A percentile compares a stretch with the other conserved stretches of the same genome.
Conservation (phyloP, 2,113 vertebrate genomes). For the Terrapene triunguis region DNA sequence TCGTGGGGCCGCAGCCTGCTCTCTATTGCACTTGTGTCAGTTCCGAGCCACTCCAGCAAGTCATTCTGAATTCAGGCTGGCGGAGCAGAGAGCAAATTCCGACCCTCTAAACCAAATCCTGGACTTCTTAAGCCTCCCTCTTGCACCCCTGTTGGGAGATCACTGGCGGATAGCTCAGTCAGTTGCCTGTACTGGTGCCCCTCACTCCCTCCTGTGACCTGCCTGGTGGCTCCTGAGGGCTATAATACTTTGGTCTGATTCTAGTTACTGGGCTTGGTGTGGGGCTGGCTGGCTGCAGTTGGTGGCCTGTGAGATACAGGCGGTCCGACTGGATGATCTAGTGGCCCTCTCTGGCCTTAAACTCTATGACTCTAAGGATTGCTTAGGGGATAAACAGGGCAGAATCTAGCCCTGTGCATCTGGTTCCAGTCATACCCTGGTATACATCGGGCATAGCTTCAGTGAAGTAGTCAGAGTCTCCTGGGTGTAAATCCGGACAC, state of each 20-base stretch:
- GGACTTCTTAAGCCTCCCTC: not conserved
- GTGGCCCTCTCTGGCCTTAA: too few relatives aligned
- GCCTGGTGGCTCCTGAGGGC: too few relatives aligned
- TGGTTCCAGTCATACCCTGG: not conserved
- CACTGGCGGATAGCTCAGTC: not conserved
- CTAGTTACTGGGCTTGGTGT: too few relatives aligned
- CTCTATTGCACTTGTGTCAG: not conserved
- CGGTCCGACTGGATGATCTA: too few relatives aligned
- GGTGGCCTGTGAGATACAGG: too few relatives aligned
- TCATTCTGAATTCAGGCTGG: not conserved
- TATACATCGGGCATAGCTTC: not conserved
- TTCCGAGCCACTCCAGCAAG: not conserved
- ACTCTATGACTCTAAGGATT: too few relatives aligned
- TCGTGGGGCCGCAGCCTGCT: not conserved
- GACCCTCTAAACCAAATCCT: not conserved
- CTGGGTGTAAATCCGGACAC: slow-evolving; percentile 16
- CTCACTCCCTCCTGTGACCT: not conserved
- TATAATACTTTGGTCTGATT: too few relatives aligned
- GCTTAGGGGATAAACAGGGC: too few relatives aligned
- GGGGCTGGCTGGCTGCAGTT: not conserved
- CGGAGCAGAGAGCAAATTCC: not conserved
- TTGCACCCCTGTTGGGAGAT: not conserved
- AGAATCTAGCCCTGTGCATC: not conserved
- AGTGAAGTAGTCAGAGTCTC: not conserved
- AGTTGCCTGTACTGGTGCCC: not conserved